phyloP scores from a whole-genome alignment of 2,113 vertebrate genomes.

The Cyrtonyx montezumae region DNA sequence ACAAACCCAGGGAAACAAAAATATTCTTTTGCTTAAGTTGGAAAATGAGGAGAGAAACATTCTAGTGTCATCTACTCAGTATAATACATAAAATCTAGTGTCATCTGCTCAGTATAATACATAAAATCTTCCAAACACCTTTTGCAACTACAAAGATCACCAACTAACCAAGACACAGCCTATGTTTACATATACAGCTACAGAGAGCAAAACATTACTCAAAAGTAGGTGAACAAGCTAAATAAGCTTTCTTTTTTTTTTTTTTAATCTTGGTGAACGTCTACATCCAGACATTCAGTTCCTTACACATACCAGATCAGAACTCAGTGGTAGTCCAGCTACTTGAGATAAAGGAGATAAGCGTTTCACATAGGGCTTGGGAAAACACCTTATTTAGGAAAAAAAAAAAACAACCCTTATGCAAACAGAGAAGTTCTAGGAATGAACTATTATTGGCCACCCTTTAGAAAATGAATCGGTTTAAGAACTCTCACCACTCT shows the following conservation, averaged over 20 bases:
- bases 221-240: not conserved
- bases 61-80: not conserved
- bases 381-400: not conserved
- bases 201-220: not conserved
- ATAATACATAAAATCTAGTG: not conserved
- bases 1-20: not conserved
- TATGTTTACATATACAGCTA: not conserved
- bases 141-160: not conserved
- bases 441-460: not conserved
- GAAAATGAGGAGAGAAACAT: not conserved
- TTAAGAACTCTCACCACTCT: not conserved
- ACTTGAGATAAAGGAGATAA: not conserved
- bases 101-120: not conserved
- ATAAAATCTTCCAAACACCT: not conserved
- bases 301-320: not conserved
- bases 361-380: not conserved
- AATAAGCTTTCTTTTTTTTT: not conserved
- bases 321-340: not conserved
- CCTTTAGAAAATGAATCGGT: not conserved
- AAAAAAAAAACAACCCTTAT: not conserved
- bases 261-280: not conserved
- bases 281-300: not conserved
- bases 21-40: not conserved
- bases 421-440: not conserved
- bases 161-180: not conserved